phyloP scores from a whole-genome alignment of 2,888 invertebrate genomes.

The Drosophila ezoana region DNA sequence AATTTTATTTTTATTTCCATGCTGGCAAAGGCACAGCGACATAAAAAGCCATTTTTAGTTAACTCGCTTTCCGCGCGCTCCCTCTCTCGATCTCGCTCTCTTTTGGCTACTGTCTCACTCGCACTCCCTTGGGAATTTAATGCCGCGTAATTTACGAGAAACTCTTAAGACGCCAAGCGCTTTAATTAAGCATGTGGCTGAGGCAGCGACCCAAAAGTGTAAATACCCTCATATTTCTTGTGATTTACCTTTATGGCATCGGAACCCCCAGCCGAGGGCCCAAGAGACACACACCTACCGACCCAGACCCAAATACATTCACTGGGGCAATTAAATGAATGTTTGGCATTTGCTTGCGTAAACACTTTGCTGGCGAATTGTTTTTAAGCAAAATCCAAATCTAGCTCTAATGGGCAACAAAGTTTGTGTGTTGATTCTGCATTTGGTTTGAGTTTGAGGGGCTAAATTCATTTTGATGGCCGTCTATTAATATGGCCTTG shows the following conservation, averaged over 20 bases:
- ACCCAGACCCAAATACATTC: slow-evolving; percentile 11
- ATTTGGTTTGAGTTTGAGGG: slow-evolving; percentile 26
- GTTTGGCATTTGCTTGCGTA: slow-evolving; percentile 66
- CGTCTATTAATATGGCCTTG: slow-evolving; percentile 51
- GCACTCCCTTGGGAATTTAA: slow-evolving; percentile 63
- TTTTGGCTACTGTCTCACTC: slow-evolving; percentile 5
- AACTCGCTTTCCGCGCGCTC: slow-evolving; percentile 38
- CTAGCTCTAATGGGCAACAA: slow-evolving; percentile 29
- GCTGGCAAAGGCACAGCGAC: slow-evolving; percentile 70
- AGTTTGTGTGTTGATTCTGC: slow-evolving; percentile 44
- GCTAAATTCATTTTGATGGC: slow-evolving; percentile 48
- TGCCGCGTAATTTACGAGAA: slow-evolving; percentile 78
- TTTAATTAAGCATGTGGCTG: slow-evolving; percentile 80
- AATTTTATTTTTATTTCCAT: slow-evolving; percentile 77
- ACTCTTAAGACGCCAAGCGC: slow-evolving; percentile 77
- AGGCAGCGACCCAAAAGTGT: slow-evolving; percentile 78
- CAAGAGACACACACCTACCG: neutral
- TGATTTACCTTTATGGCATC: slow-evolving; percentile 76
- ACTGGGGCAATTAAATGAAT: slow-evolving; percentile 66
- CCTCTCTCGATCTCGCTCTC: neutral
- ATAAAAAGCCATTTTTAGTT: slow-evolving; percentile 78
- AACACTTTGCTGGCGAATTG: slow-evolving; percentile 64
- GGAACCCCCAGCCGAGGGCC: slow-evolving; percentile 21
- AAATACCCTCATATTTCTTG: slow-evolving; percentile 79
- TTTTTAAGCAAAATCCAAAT: slow-evolving; percentile 48